phyloP scores from a whole-genome alignment of 1,140 invertebrate species.

The Phenacoccus solenopsis region DNA sequence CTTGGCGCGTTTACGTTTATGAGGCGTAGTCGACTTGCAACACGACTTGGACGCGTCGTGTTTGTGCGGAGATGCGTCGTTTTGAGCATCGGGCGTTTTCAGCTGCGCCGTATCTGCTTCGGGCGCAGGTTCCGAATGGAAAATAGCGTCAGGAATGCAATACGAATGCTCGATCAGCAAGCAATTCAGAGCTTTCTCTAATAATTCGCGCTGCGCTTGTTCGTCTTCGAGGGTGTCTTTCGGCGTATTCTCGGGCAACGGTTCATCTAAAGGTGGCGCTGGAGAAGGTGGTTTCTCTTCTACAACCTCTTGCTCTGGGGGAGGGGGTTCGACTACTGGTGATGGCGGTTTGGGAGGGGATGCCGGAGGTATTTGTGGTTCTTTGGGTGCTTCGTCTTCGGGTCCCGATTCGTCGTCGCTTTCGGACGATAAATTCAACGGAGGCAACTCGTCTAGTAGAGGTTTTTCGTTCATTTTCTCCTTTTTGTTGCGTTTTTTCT shows the following conservation, averaged over 20 bases:
- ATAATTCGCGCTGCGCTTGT: neutral
- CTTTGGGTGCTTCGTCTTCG: neutral
- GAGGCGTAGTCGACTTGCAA: neutral
- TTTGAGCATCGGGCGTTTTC: neutral
- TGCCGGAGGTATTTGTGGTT: neutral
- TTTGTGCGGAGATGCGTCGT: neutral
- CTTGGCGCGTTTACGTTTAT: constrained; percentile 7
- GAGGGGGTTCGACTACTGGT: neutral
- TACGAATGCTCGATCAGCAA: neutral
- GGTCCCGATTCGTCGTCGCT: constrained; percentile 39
- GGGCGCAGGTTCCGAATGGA: neutral
- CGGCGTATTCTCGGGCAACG: neutral
- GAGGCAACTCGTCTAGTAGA: constrained; percentile 55
- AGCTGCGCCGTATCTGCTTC: neutral
- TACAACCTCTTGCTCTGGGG: neutral
- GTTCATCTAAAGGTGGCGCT: neutral
- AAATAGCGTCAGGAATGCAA: neutral
- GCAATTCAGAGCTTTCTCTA: constrained; percentile 1
- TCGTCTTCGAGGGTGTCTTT: too few relatives aligned
- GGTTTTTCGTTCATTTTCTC: constrained; percentile 28
- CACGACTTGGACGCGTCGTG: neutral
- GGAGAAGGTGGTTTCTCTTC: neutral
- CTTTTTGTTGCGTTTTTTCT: constrained; percentile 27
- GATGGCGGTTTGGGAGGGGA: neutral
- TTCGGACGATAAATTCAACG: constrained; percentile 63